Percentiles rank a stretch among this genome's conserved stretches.
Conservation (phyloP, 1,140 invertebrate genomes). For the Listronotus bonariensis region DNA sequence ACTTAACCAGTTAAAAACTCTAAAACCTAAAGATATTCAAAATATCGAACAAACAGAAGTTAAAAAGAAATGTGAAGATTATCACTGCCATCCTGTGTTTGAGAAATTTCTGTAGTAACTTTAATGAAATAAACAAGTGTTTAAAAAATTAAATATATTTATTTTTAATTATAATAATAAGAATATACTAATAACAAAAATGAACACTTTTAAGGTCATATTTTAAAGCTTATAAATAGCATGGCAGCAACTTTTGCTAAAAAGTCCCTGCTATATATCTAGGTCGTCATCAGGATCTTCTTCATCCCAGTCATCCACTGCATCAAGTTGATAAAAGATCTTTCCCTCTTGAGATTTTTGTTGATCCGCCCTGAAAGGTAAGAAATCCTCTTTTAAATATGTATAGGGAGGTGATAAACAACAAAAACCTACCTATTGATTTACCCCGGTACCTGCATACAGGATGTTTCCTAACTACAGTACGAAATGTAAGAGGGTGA, state of each 20-base stretch:
- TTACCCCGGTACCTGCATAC: too few species aligned
- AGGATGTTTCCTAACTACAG: too few species aligned
- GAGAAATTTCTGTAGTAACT: constrained; percentile 23
- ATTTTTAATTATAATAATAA: background rate
- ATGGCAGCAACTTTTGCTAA: background rate
- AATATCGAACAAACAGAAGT: background rate
- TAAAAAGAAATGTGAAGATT: constrained; percentile 18
- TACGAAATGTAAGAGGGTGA: too few species aligned
- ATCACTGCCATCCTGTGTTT: constrained; percentile 30
- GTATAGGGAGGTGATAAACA: too few species aligned
- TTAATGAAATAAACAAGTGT: background rate
- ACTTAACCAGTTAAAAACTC: constrained; percentile 35
- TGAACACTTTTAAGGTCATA: constrained; percentile 4
- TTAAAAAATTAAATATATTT: constrained; percentile 4
- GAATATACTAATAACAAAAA: background rate
- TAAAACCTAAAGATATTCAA: constrained; percentile 6
- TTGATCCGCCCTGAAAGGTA: constrained; percentile 36
- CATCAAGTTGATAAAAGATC: constrained; percentile 63
- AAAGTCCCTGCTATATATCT: constrained; percentile 57
- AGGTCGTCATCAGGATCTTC: constrained; percentile 69
- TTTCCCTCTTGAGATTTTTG: constrained; percentile 54
- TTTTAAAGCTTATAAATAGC: background rate
- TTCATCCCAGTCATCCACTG: constrained; percentile 66
- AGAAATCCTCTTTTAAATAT: constrained; percentile 1
- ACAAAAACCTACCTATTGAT: too few species aligned